Base-by-base conservation (phyloP, 2,888 invertebrate species). In the Hypsopygia costalis region DNA sequence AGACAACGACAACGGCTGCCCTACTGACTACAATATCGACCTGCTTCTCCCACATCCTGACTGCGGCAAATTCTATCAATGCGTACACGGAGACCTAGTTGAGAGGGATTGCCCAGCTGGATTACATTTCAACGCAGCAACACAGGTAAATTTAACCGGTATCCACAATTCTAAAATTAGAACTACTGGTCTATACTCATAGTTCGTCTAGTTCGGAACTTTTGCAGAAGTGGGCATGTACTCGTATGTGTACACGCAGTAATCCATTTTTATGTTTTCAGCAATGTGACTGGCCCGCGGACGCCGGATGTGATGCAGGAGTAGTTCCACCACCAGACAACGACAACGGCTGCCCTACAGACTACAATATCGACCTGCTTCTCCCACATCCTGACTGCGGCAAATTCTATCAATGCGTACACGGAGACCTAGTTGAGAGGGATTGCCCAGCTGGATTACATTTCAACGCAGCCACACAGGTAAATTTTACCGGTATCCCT, bases 61-160 rank as follows among this genome's bases (percentile, higher is more conserved):
- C 11, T 70, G 69, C 47, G 39, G n/a, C 20, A 52, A 49, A 6
- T 70, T 65, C 58, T 69, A 64, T 41, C 48, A 51, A 21, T 68
- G 67, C 30, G 52, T 52, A 0, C 36, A 34, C 9, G 62, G 64
- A 1, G 21, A 46, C 3, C 34, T 43, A 34, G 46, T 56, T 0
- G 55, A 50, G 27, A 31, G 41, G 3, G 12, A 47, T 0, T 72
- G 73, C 29, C 44, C 55, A 0, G 21, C 43, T 1, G 64, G 57
- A 0, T 40, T 55, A 0, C 58, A 61, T 34, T 73, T 73, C 55
- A 65, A 62, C 38, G 56, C 54, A 3, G 21, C 3, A 1, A 8
- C 48, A 6, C 65, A 66, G 58, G 71, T 66, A 44, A 48, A 16
- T 28, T 9, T n/a, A n/a, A n/a, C n/a, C n/a, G n/a, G n/a, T n/a